Evolutionary conservation across 2,113 vertebrate species (phyloP), one percentile per base, ranked within the genome.

Genomic region (Poeciliopsis retropinna): DNA sequence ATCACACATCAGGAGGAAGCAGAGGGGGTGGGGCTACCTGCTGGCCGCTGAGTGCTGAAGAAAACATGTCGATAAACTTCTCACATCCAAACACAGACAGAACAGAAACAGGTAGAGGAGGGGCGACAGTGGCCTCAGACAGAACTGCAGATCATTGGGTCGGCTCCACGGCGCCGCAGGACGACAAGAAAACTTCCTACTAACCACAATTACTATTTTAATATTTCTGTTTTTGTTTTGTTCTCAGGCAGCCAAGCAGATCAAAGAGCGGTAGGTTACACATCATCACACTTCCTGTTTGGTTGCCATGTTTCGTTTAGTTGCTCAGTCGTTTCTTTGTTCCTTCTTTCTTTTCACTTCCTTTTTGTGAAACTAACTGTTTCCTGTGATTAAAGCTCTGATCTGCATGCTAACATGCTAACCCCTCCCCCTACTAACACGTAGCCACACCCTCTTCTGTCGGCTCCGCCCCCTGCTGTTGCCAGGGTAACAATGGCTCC

Each of bases 401-500:
- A 39, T 62, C 70, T 68, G 13, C 51, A 34, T 60, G 25, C 25
- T 57, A 44, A 70, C 76, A 12, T 14, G 1, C 0, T 62, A 73
- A 86, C 39, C 29, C 62, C 22, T 0, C 64, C 73, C 75, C 41
- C 1, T 28, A 63, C 64, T 72, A 41, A 73, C 44, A 64, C 30
- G 2, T 65, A 72, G 67, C 79, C 64, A 67, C 54, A 22, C 70
- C 30, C 27, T n/a, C n/a, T 11, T 22, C 34, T 10, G 29, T 17
- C 39, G 32, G 22, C 17, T 44, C 22, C 10, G 0, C 34, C 28
- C 25, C 57, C 51, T 39, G 44, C 34, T 44, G 71, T 82, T 88
- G 73, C 25, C 32, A 99, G 97, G 93, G 96, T 98, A 70, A 98
- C 97, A 27, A 96, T 97, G 96, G 96, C 97, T 72, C 95, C 97